Evolutionary conservation across 2,113 vertebrate genomes (phyloP), one percentile per base, ranked within the genome.

Genomic region (Cyanoderma ruficeps): DNA sequence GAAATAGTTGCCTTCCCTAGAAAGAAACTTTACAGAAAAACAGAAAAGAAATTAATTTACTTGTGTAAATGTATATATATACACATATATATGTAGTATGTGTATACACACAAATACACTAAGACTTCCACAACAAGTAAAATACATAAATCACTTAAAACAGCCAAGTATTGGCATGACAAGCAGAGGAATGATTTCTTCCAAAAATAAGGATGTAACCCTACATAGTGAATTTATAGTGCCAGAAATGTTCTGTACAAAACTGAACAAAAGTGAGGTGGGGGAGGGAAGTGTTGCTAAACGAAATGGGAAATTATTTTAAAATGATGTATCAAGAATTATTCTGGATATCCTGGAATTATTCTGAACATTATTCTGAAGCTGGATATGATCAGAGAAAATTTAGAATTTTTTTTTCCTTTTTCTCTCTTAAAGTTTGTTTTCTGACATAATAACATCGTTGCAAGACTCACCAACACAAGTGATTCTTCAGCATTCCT

Each of bases 1-100:
- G 91, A 96, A 94, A 92, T 97, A 71, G 92, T 46, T 89, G 81
- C 90, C 96, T 92, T 95, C 74, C 89, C 89, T 94, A 90, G 93
- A 94, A 95, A 95, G 96, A 97, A 95, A 94, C 74, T 84, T 89
- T 23, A 19, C 20, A 78, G 90, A 47, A 86, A 97, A 78, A 37
- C 55, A 52, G 60, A 86, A 87, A 55, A 80, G 16, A 92, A 93
- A 68, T 9, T 77, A 0, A 1, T 80, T 92, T 80, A 44, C 25
- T 55, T 69, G 4, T 28, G 28, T 23, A 42, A n/a, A 25, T 50
- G 31, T 2, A 7, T 42, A 13, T 42, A 13, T 19, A 10, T 44
- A 15, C 24, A 14, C 15, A 25, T 10, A 21, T 20, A 7, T n/a
- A 24, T 4, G 14, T 18, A 46, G 22, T 25, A 13, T 19, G 10